phyloP scores from a whole-genome alignment of 2,888 invertebrate species.

The Altica lythri region DNA sequence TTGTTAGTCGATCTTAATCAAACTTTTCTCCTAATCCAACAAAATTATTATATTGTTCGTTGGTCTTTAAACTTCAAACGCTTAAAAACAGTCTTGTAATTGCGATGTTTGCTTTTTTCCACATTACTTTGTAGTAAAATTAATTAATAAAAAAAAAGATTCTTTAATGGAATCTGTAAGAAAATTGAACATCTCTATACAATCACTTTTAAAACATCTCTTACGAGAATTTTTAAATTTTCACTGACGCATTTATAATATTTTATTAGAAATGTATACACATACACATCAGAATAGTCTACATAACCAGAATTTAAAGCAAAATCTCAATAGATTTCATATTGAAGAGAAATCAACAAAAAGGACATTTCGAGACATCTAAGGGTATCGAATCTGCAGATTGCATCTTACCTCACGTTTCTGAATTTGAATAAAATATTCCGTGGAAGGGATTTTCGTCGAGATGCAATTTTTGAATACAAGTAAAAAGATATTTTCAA shows the following conservation, averaged over 20 bases:
- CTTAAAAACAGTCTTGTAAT: no score
- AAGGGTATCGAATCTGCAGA: slow-evolving; percentile 6
- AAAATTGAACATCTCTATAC: neutral
- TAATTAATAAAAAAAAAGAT: no score
- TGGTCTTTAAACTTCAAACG: no score
- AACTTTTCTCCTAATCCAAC: no score
- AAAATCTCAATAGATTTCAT: slow-evolving; percentile 11
- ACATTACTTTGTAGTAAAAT: no score
- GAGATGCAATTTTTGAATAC: slow-evolving; percentile 8
- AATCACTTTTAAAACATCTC: neutral
- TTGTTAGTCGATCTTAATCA: no score
- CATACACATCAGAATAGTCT: slow-evolving; percentile 4
- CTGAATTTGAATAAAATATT: slow-evolving; percentile 3
- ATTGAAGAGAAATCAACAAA: slow-evolving; percentile 3
- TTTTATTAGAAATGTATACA: neutral
- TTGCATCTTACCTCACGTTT: slow-evolving; percentile 1
- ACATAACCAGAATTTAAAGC: slow-evolving; percentile 11
- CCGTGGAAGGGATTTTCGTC: neutral
- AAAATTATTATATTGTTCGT: no score
- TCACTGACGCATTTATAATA: slow-evolving; percentile 2
- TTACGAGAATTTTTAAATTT: no score
- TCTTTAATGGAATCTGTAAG: no score
- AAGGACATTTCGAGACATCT: slow-evolving; percentile 3
- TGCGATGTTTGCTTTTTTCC: no score
- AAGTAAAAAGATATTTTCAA: slow-evolving; percentile 1